Conservation (phyloP, 2,797 vertebrate genomes). For the Sebastes nivosus region DNA sequence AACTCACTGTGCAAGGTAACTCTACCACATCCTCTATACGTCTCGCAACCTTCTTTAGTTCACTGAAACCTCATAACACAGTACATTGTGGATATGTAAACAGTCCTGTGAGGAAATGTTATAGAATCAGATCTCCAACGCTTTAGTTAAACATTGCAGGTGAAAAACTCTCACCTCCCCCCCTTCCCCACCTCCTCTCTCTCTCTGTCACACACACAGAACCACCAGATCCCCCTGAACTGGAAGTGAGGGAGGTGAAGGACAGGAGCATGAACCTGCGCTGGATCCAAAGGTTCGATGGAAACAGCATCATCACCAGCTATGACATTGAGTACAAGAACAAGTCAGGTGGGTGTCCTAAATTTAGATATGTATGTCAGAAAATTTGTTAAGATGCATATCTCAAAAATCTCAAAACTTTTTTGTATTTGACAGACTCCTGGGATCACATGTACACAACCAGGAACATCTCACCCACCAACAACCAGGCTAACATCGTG, state of each 20-base stretch:
- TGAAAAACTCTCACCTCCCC: background rate
- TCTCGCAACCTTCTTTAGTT: background rate
- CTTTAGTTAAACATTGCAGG: background rate
- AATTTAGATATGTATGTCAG: background rate
- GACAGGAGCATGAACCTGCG: conserved; percentile 98
- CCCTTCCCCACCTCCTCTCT: background rate
- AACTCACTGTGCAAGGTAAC: conserved; percentile 96
- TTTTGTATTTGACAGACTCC: conserved; percentile 82
- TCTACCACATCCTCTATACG: background rate
- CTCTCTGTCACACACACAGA: conserved; percentile 75
- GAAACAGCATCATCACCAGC: conserved; percentile 98
- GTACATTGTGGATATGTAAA: background rate
- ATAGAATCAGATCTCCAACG: background rate
- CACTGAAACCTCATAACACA: background rate
- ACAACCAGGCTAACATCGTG: conserved; percentile 98
- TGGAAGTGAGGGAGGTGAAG: conserved; percentile 97
- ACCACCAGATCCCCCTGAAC: conserved; percentile 95
- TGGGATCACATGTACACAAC: conserved; percentile 99
- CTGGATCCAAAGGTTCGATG: conserved; percentile 97
- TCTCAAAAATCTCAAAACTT: background rate
- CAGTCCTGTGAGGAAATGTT: background rate
- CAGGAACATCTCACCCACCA: conserved; percentile 96
- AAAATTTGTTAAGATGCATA: background rate
- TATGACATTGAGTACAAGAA: conserved; percentile 99
- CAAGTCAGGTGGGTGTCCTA: conserved; percentile 87